These are phyloP conservation scores for Mormyrus iriodes DNA, from an alignment of 2,113 vertebrate species.

Conservation along the genomic window DNA sequence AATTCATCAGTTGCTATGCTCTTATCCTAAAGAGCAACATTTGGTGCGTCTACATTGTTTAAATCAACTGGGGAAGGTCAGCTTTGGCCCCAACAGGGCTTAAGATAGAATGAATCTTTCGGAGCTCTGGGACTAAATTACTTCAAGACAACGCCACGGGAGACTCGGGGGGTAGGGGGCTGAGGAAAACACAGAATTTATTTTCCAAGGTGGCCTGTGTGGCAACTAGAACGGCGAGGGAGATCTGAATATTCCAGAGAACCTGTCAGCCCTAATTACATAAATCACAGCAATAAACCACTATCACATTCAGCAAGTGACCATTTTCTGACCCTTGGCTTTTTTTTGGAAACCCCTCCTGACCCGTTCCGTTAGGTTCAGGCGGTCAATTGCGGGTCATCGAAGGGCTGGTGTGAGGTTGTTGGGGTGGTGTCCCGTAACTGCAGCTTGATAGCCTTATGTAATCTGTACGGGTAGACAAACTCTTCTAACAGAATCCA, in stretches of 20 bases:
- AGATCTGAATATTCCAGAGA: slow-evolving; percentile 59
- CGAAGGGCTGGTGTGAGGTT: neutral
- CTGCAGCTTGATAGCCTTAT: neutral
- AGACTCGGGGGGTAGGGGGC: slow-evolving; percentile 53
- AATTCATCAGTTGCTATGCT: slow-evolving; percentile 70
- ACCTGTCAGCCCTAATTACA: slow-evolving; percentile 77
- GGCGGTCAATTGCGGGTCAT: slow-evolving; percentile 91
- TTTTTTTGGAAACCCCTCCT: slow-evolving; percentile 69
- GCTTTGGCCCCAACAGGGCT: slow-evolving; percentile 65
- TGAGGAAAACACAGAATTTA: slow-evolving; percentile 73
- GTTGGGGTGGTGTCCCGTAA: neutral
- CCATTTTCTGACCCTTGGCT: slow-evolving; percentile 82
- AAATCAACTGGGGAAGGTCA: slow-evolving; percentile 68
- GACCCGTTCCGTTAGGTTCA: slow-evolving; percentile 88
- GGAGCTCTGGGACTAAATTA: slow-evolving; percentile 64
- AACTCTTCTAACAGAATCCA: neutral
- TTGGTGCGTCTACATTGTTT: slow-evolving; percentile 61
- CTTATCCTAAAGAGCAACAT: slow-evolving; percentile 56
- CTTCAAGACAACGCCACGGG: slow-evolving; percentile 69
- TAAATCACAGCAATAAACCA: slow-evolving; percentile 88
- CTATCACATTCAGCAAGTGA: slow-evolving; percentile 71
- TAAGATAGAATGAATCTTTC: slow-evolving; percentile 68
- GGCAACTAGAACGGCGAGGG: slow-evolving; percentile 48
- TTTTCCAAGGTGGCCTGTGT: slow-evolving; percentile 66
- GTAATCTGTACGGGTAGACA: neutral